Evolutionary conservation across 2,113 vertebrate genomes (phyloP).

Genomic region (Erpornis zantholeuca): DNA sequence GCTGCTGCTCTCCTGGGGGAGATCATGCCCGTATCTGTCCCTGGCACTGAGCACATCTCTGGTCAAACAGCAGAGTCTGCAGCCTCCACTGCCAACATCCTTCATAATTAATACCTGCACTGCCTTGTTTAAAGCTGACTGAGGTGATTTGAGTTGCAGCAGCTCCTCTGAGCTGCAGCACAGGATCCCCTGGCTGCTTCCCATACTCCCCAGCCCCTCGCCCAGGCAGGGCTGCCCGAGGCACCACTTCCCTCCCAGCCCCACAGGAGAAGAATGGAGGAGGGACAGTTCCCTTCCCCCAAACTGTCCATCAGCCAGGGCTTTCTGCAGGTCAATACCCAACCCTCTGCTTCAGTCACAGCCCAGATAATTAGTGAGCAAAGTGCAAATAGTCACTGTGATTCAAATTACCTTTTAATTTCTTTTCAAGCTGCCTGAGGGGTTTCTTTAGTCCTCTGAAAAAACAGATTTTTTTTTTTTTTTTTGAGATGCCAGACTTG

Average conservation of each 20-base stretch:
- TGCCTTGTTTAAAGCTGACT: not conserved
- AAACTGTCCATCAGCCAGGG: not conserved
- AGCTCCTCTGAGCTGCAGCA: not conserved
- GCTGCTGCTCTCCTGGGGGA: not conserved
- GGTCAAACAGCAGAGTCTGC: not conserved
- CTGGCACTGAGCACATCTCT: not conserved
- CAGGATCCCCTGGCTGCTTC: not conserved
- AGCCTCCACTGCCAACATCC: not conserved
- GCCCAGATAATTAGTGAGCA: not conserved
- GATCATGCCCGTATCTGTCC: not conserved
- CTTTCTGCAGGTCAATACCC: not conserved
- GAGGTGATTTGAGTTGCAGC: not conserved
- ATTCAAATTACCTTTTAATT: not conserved
- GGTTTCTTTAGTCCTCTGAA: not conserved
- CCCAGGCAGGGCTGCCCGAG: not conserved
- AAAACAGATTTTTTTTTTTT: not conserved
- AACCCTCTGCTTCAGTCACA: not conserved
- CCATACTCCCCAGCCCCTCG: accelerated
- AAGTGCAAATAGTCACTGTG: not conserved
- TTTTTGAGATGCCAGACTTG: not conserved
- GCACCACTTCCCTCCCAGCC: not conserved
- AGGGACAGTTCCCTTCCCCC: not conserved
- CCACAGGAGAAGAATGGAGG: not conserved
- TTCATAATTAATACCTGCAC: not conserved
- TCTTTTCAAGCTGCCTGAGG: not conserved